These are phyloP conservation scores for Nesogale talazaci DNA, from an alignment of 2,113 vertebrate species.

Conservation along the genomic window DNA sequence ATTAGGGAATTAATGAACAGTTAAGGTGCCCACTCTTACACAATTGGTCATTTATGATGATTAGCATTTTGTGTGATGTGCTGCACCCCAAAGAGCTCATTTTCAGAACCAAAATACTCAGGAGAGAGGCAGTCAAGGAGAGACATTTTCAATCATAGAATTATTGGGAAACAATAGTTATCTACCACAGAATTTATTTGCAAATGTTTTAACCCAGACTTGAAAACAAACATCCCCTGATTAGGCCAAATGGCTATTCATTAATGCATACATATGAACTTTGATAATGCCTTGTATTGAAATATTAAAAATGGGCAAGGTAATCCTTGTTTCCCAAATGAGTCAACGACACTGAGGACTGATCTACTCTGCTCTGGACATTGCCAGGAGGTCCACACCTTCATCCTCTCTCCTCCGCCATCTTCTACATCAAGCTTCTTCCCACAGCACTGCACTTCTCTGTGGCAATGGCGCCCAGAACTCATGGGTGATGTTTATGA, in stretches of 20 bases:
- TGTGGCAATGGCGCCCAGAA: too few species aligned
- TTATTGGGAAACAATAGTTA: not conserved
- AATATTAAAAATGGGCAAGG: not conserved
- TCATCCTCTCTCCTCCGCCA: too few species aligned
- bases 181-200: not conserved
- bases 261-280: not conserved
- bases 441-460: too few species aligned
- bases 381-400: too few species aligned
- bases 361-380: too few species aligned
- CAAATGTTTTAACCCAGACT: constrained; percentile 3
- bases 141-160: not conserved
- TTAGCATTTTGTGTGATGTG: not conserved
- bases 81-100: constrained; percentile 19
- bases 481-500: too few species aligned
- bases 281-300: constrained; percentile 30
- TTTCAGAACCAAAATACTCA: constrained; percentile 34
- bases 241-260: constrained; percentile 1
- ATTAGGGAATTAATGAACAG: constrained; percentile 61
- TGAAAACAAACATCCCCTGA: not conserved
- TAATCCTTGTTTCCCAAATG: not conserved
- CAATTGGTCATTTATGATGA: constrained; percentile 32
- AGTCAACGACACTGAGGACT: not conserved
- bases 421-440: too few species aligned
- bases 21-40: constrained; percentile 11
- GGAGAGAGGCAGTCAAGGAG: not conserved